These are phyloP conservation scores for Agapostemon virescens DNA, from an alignment of 2,888 invertebrate species.

Conservation along the genomic window DNA sequence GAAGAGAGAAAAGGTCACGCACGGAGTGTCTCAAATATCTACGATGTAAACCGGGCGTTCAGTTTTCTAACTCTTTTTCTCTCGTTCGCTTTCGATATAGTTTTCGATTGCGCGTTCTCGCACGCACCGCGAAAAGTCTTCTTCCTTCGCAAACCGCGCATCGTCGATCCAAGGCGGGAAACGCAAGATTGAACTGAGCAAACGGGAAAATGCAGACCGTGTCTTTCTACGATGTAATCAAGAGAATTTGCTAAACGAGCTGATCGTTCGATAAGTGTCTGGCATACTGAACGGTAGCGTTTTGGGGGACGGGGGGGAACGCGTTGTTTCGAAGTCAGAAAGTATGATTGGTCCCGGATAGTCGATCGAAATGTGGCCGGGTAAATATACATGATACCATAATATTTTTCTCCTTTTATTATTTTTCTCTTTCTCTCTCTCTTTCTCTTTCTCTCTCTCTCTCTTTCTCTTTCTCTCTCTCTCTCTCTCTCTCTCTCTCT, in stretches of 20 bases:
- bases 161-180: slow-evolving; percentile 62
- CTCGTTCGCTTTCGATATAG: neutral
- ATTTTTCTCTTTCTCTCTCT: neutral
- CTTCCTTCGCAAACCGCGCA: slow-evolving; percentile 29
- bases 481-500: neutral
- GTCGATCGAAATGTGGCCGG: slow-evolving; percentile 72
- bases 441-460: neutral
- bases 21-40: neutral
- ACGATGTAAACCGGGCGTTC: no score
- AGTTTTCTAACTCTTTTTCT: slow-evolving; percentile 1
- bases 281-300: slow-evolving; percentile 60
- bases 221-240: slow-evolving; percentile 22
- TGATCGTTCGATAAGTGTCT: slow-evolving; percentile 46
- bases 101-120: neutral
- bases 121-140: slow-evolving; percentile 26
- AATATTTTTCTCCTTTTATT: slow-evolving; percentile 20
- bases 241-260: slow-evolving; percentile 34
- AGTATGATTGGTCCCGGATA: slow-evolving; percentile 76
- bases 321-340: slow-evolving; percentile 62
- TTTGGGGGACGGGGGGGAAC: slow-evolving; percentile 55
- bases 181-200: slow-evolving; percentile 30
- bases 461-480: neutral
- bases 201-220: slow-evolving; percentile 37
- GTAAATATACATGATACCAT: slow-evolving; percentile 64
- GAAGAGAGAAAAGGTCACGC: neutral